Conservation (phyloP, 2,888 invertebrate species). For the Dendrolimus pini region DNA sequence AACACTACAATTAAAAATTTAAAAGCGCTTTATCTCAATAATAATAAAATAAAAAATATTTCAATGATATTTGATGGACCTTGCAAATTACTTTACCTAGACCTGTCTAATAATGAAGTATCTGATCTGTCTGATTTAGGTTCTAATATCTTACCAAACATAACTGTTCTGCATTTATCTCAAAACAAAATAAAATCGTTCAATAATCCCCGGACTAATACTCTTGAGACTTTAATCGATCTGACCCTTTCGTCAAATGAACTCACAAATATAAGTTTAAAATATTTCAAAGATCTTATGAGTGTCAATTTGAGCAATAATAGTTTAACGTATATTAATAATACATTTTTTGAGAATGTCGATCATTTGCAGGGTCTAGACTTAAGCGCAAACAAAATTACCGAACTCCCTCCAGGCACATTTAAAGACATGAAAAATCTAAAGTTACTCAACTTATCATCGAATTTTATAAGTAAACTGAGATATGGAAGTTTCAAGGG, state of each 20-base stretch:
- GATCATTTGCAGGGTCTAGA: constrained; percentile 44
- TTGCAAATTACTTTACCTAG: constrained; percentile 34
- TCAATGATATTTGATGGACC: constrained; percentile 26
- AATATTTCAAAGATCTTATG: constrained; percentile 38
- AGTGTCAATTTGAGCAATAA: constrained; percentile 47
- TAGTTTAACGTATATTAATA: constrained; percentile 31
- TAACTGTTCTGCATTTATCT: constrained; percentile 38
- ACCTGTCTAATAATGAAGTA: constrained; percentile 43
- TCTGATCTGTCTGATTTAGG: constrained; percentile 22
- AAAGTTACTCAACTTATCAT: constrained; percentile 49
- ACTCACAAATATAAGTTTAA: constrained; percentile 39
- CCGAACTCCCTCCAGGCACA: constrained; percentile 45
- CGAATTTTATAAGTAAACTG: constrained; percentile 38
- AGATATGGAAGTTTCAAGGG: constrained; percentile 57
- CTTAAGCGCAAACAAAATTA: constrained; percentile 46
- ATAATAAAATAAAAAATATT: constrained; percentile 38
- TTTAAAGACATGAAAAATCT: constrained; percentile 48
- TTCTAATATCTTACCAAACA: constrained; percentile 26
- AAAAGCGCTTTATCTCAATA: constrained; percentile 45
- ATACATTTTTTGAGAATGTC: constrained; percentile 35
- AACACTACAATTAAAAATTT: constrained; percentile 30
- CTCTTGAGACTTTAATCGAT: constrained; percentile 34
- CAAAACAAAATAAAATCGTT: constrained; percentile 44
- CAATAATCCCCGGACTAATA: constrained; percentile 40
- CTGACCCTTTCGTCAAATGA: constrained; percentile 42